These are phyloP conservation scores for Folsomia manolachei DNA, from an alignment of 2,888 invertebrate species.

Conservation along the genomic window DNA sequence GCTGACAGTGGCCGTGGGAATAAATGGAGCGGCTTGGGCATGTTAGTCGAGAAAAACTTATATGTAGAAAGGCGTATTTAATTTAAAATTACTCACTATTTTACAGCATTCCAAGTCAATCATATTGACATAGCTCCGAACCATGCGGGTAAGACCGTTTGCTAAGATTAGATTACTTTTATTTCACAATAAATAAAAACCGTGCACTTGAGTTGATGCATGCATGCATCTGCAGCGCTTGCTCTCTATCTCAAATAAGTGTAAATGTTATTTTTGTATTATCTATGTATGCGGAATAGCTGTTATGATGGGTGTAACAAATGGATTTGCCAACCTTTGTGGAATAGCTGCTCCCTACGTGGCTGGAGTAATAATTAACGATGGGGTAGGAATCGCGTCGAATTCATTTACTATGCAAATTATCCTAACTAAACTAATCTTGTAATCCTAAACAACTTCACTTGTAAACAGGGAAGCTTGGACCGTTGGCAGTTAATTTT, in stretches of 20 bases:
- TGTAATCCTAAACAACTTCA: conserved; percentile 4
- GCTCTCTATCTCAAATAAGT: too few species aligned
- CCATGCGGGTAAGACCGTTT: too few species aligned
- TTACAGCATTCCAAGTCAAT: conserved; percentile 55
- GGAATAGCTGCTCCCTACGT: conserved; percentile 48
- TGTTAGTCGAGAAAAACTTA: conserved; percentile 9
- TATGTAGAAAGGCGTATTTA: conserved; percentile 7
- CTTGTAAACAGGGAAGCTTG: conserved; percentile 34
- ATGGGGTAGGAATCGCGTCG: conserved; percentile 39
- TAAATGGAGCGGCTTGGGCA: conserved; percentile 44
- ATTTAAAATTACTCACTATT: background rate
- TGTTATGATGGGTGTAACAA: conserved; percentile 48
- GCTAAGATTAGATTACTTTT: too few species aligned
- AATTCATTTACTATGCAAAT: conserved; percentile 2
- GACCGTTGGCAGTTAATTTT: conserved; percentile 44
- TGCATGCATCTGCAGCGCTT: too few species aligned
- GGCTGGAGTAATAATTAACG: conserved; percentile 45
- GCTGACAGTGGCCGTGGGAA: conserved; percentile 58
- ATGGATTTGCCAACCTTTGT: conserved; percentile 41
- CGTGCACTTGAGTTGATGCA: too few species aligned
- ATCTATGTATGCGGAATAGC: too few species aligned
- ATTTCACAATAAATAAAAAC: too few species aligned
- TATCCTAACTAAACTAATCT: background rate
- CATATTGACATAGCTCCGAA: conserved; percentile 75
- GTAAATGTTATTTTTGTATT: too few species aligned